Base-by-base conservation (phyloP, 2,113 vertebrate genomes). In the Ammospiza caudacuta region DNA sequence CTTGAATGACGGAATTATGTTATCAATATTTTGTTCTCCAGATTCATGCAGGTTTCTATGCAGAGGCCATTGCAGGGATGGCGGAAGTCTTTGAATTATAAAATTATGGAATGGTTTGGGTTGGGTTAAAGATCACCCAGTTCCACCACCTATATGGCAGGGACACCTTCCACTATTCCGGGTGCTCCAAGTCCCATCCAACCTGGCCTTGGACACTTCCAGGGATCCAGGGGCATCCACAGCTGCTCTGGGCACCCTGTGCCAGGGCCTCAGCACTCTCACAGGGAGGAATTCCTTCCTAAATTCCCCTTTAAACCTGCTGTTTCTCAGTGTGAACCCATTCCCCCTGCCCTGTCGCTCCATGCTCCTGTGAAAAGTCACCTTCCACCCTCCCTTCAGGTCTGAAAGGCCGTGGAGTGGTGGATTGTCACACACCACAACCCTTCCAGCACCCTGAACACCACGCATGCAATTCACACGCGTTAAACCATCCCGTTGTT, bases 381-480 rank as follows among this genome's bases (percentile, higher is more conserved):
- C 55, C 15, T 5, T 68, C 20, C 69, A n/a, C 6, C 4, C n/a
- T n/a, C 47, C 25, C 24, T 37, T 15, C 33, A 22, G 14, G 11
- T 18, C 39, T 47, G 62, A 39, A 47, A 55, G 47, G n/a, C 21
- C 11, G 0, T 35, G 23, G 28, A 51, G 25, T 21, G 28, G 6
- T 49, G 44, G 47, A 10, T 11, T 2, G 5, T 29, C 43, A 6
- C 41, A 7, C 5, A 2, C 37, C 2, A 2, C 7, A 31, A 0
- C 52, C 31, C 51, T 47, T 22, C 20, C 64, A 63, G 46, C 57
- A 4, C 25, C 51, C 21, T 2, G 39, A 11, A 17, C 49, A 5
- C 5, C 1, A 11, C 7, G 4, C 27, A 1, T 4, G 0, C 17
- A 3, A 15, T 8, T 46, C 9, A 8, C 2, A 0, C 0, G 0